Base-by-base conservation (phyloP, 2,888 invertebrate genomes). In the Standfussiana lucernea region DNA sequence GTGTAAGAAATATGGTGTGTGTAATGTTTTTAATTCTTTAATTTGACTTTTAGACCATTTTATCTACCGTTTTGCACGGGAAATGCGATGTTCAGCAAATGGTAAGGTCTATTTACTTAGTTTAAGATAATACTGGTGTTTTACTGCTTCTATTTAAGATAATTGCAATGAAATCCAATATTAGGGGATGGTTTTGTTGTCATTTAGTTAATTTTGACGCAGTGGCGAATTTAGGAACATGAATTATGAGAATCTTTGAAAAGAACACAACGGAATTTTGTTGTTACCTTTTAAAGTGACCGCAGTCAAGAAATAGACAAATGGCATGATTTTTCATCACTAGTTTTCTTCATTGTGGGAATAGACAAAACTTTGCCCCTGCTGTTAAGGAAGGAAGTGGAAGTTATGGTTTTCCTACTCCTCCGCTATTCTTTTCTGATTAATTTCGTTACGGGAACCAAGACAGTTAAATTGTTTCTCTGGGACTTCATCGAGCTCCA, bases 1-100 rank as follows among this genome's bases (percentile, higher is more conserved):
- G 24, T 35, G 11, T 76, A 61, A 79, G 75, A 80, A 67, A 65
- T 71, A 76, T 76, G 18, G 75, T 67, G 45, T 37, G 13, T 50
- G 11, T 56, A 78, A 56, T 35, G 47, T n/a, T 35, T 75, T 50
- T 37, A 67, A 56, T 59, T 42, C 28, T 53, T 73, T 69, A 59
- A 47, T 37, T 74, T 64, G 28, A 21, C 28, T 8, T 59, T 66
- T 5, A 24, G 35, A 42, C 3, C 15, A 45, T 50, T n/a, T 21
- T 62, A 21, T n/a, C 21, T n/a, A 37, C 18, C 24, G 5, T 64
- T 75, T 82, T 47, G 28, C 13, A 8, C 11, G 24, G 2, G 2
- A 28, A 67, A 62, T 40, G 0, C 13, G 24, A 13, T 59, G 15
- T 47, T 77, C 32, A 7, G 15, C 4, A 24, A 59, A 50, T 21